Evolutionary conservation across 2,113 vertebrate species (phyloP), one percentile per base, ranked within the genome.

Genomic region (Balaenoptera acutorostrata): DNA sequence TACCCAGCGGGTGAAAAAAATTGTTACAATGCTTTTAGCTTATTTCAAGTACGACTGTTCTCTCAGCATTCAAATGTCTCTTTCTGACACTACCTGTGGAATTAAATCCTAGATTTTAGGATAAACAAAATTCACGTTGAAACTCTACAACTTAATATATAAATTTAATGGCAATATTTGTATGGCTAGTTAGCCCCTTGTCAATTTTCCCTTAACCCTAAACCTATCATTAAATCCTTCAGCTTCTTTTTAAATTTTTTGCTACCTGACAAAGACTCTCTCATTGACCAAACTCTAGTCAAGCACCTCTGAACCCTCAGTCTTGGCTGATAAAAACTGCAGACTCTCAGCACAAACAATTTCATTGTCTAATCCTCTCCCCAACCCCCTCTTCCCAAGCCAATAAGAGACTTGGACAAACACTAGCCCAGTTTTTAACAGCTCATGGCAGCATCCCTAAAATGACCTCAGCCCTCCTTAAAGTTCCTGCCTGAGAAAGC

Each of bases 21-120:
- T 3, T 82, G 55, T 84, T 63, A 78, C 29, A 92, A 36, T 61
- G 31, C 20, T 95, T 93, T 93, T 59, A 84, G 52, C n/a, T 93
- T 92, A 94, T 95, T 95, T 98, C 36, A 91, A 93, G 69, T 80
- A 68, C 59, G 27, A 82, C 23, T 80, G 14, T 69, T 89, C 12
- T 90, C 18, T 41, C 55, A 82, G 17, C 13, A 72, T 23, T 88
- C 11, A 66, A 78, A 61, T 71, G 29, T 91, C 29, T 96, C 80
- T 95, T 69, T 61, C 33, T 88, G 85, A 80, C 49, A 66, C 13
- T 61, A 49, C 66, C 8, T 52, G 41, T 52, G 25, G 20, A 93
- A 87, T 90, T 88, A 95, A 78, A 1, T 83, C 12, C 72, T 7
- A 46, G 9, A 44, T 75, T 94, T 69, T 75, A 55, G 5, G 21